Evolutionary conservation across 2,888 invertebrate genomes (phyloP).

Genomic region (Adelognathus sp.): DNA sequence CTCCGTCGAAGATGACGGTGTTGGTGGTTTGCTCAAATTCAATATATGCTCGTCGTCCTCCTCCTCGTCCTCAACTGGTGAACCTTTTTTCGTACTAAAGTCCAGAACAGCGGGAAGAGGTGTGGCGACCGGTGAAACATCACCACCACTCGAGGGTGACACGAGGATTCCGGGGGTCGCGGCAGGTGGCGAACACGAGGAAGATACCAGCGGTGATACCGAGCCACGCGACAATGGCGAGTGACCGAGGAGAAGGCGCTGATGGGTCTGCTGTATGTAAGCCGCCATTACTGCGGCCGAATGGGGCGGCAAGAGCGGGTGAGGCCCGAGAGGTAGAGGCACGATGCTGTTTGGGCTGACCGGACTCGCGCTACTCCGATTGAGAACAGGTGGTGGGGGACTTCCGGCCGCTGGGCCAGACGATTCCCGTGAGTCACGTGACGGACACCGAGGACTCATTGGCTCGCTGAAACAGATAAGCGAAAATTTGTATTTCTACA

Average conservation of each 20-base stretch:
- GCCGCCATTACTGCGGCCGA: slow-evolving; percentile 91
- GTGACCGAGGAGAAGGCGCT: slow-evolving; percentile 87
- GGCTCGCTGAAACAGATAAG: slow-evolving; percentile 87
- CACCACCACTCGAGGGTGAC: slow-evolving; percentile 84
- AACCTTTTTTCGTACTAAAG: slow-evolving; percentile 89
- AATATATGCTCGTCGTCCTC: slow-evolving; percentile 87
- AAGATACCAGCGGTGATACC: slow-evolving; percentile 87
- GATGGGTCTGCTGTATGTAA: slow-evolving; percentile 88
- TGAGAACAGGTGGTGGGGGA: slow-evolving; percentile 84
- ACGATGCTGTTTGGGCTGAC: slow-evolving; percentile 87
- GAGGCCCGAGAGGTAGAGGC: slow-evolving; percentile 86
- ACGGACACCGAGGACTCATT: slow-evolving; percentile 90
- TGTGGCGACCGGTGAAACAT: slow-evolving; percentile 77
- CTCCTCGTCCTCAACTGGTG: slow-evolving; percentile 82
- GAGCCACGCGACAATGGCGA: slow-evolving; percentile 84
- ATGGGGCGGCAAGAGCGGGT: slow-evolving; percentile 88
- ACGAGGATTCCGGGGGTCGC: slow-evolving; percentile 82
- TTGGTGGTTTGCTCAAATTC: slow-evolving; percentile 87
- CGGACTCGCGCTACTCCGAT: slow-evolving; percentile 82
- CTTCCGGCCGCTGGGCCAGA: slow-evolving; percentile 88
- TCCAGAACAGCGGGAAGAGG: slow-evolving; percentile 86
- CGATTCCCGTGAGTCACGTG: slow-evolving; percentile 88
- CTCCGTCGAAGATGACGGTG: slow-evolving; percentile 83
- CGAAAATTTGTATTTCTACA: slow-evolving; percentile 33
- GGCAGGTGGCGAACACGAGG: slow-evolving; percentile 86